Base-by-base conservation (phyloP, 2,113 vertebrate genomes). In the Catharus fuscescens region DNA sequence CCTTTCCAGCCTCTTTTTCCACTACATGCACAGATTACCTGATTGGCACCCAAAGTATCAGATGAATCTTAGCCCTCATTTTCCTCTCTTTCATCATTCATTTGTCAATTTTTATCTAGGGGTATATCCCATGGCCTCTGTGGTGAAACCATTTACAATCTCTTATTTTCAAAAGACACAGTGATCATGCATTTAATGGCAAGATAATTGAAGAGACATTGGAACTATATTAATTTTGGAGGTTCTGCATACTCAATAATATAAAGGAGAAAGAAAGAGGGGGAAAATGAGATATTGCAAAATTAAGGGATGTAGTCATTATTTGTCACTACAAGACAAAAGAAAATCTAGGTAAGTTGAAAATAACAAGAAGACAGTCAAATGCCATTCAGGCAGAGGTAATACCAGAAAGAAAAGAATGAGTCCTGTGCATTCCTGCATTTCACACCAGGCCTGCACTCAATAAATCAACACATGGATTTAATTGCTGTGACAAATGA, bases 401-500 rank as follows among this genome's bases (percentile, higher is more conserved):
- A 64, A 65, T 15, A 17, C 9, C 45, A 48, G 18, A 80, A 69
- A 77, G 66, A 72, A 82, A 79, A 81, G 25, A 80, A 72, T 29
- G 40, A 82, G 12, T 94, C 57, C 34, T 44, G 21, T 66, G 76
- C 34, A 48, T 52, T 77, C 44, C 52, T 70, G 5, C 8, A 64
- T 78, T 90, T 94, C 78, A 81, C 32, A 78, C 48, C 36, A 81
- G 12, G 12, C 19, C 48, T 78, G 32, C 44, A 87, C 60, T 93
- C 72, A 71, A 88, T 93, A 95, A 93, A 93, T 92, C 88, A 80
- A 72, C 91, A 87, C 44, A 88, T n/a, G 64, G 52, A 40, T 91
- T 96, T 95, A 96, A 96, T 96, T 95, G 83, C 91, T 95, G 69
- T 95, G 77, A 93, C 65, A 92, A 96, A 96, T 90, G 34, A 90